Conservation (phyloP, 2,797 vertebrate genomes). For the Momotus momota region DNA sequence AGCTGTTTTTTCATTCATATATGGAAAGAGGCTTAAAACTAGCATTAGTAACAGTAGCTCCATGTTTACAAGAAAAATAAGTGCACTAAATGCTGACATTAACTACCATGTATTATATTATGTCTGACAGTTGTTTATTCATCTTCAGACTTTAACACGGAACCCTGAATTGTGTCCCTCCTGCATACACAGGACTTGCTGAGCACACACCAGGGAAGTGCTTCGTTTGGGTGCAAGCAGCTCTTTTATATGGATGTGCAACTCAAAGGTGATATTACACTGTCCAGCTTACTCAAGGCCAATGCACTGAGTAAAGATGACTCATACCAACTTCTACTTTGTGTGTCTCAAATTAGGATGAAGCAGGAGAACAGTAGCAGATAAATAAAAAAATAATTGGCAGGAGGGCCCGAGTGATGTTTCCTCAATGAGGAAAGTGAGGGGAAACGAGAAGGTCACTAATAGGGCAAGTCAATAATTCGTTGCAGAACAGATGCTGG, state of each 20-base stretch:
- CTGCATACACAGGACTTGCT: background rate
- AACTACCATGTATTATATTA: fast-evolving
- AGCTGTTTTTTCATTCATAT: background rate
- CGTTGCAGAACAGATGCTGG: background rate
- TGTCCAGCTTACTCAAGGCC: background rate
- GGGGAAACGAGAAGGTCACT: background rate
- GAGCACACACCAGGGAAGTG: background rate
- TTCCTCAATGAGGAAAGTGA: background rate
- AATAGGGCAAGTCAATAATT: background rate
- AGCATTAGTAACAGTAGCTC: background rate
- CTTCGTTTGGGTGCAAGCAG: background rate
- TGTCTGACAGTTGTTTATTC: background rate
- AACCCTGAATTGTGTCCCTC: background rate
- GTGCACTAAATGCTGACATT: background rate
- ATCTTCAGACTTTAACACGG: background rate
- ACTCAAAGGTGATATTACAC: background rate
- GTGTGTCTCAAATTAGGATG: background rate
- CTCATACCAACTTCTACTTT: background rate
- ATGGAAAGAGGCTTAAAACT: background rate
- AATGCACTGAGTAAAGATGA: background rate
- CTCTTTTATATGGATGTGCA: background rate
- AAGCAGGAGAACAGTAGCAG: background rate
- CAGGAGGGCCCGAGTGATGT: fast-evolving
- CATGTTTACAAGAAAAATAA: background rate
- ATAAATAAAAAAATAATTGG: background rate